A percentile compares a stretch with the other conserved stretches of the same genome.
Evolutionary conservation across 2,113 vertebrate species (phyloP).

Genomic region (Aldabrachelys gigantea): DNA sequence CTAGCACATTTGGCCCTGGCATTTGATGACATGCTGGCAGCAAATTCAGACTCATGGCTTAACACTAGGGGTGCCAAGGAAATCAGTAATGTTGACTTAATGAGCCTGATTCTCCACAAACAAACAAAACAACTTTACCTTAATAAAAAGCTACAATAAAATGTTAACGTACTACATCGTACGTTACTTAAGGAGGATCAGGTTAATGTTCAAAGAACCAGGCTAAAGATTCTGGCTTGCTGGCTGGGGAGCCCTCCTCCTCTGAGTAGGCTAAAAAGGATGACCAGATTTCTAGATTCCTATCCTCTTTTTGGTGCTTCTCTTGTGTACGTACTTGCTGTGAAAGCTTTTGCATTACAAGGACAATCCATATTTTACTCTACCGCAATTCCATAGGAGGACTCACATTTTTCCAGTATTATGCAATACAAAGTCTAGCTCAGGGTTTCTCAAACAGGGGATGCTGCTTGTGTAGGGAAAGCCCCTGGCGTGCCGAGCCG

Average conservation of each 20-base stretch:
- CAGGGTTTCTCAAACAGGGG: no score
- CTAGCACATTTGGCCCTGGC: background rate
- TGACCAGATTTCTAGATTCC: background rate
- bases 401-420: background rate
- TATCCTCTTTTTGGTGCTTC: background rate
- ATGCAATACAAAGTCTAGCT: background rate
- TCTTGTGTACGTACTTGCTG: background rate
- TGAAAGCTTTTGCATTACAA: background rate
- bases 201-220: background rate
- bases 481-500: no score
- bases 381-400: background rate
- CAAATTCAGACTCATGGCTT: background rate
- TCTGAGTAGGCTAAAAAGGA: background rate
- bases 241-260: background rate
- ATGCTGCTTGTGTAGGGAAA: no score
- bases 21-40: background rate
- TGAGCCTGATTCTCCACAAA: background rate
- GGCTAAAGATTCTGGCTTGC: background rate
- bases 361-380: background rate
- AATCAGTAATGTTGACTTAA: accelerated
- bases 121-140: background rate
- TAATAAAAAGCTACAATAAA: background rate
- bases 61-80: no score
- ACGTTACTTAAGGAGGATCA: background rate
- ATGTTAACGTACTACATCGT: background rate